Conservation (phyloP, 2,888 invertebrate species). For the Autographa gamma region DNA sequence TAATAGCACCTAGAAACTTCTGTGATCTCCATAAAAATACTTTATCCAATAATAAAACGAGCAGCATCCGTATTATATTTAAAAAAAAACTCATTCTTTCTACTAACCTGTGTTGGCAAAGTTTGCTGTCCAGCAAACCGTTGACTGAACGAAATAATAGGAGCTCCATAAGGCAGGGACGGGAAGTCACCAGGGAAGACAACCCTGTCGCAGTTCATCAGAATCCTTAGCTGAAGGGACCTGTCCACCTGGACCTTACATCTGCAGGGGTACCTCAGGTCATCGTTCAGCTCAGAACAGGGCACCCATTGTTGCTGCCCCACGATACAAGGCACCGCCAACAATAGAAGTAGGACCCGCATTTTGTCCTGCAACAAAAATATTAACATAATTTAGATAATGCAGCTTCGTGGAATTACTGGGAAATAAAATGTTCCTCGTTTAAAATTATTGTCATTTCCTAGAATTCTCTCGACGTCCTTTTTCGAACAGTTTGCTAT, state of each 20-base stretch:
- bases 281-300: conserved; percentile 93
- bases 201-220: conserved; percentile 95
- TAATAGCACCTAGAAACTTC: too few species aligned
- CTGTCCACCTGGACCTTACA: conserved; percentile 87
- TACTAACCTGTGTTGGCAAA: conserved; percentile 92
- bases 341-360: conserved; percentile 76
- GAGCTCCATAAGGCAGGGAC: conserved; percentile 93
- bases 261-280: conserved; percentile 93
- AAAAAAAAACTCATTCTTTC: not conserved
- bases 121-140: conserved; percentile 94
- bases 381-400: not conserved
- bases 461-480: too few species aligned
- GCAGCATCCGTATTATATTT: too few species aligned
- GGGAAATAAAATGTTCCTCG: too few species aligned
- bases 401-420: not conserved
- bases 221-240: conserved; percentile 86
- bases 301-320: conserved; percentile 90
- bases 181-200: conserved; percentile 95
- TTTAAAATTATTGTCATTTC: too few species aligned
- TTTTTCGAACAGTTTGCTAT: too few species aligned
- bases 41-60: too few species aligned
- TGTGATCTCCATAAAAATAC: too few species aligned
- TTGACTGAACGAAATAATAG: conserved; percentile 94
- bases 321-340: conserved; percentile 70
- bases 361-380: conserved; percentile 71